A percentile compares a stretch with the other conserved stretches of the same genome.
phyloP scores from a whole-genome alignment of 2,888 invertebrate genomes.

The Polydrusus cervinus region DNA sequence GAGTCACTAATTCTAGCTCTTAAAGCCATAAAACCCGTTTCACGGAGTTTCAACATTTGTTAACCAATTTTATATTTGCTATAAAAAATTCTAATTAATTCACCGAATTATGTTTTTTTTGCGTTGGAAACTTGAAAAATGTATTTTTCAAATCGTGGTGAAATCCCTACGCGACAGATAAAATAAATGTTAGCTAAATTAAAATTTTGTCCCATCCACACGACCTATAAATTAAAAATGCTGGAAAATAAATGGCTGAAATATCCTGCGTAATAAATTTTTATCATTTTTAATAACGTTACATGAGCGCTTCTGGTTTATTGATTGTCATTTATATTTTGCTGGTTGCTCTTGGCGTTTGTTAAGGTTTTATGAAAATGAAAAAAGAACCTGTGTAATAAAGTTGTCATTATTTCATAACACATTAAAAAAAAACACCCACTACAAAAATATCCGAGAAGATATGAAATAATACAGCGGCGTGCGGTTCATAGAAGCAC shows the following conservation, averaged over 20 bases:
- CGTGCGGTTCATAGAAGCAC: too few species aligned
- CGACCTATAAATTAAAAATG: slow-evolving; percentile 25
- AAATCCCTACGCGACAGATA: slow-evolving; percentile 14
- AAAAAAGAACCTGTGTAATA: background rate
- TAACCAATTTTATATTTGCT: too few species aligned
- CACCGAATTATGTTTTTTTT: background rate
- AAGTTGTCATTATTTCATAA: too few species aligned
- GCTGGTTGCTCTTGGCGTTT: background rate
- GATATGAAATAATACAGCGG: too few species aligned
- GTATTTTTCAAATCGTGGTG: background rate
- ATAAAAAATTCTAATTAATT: too few species aligned
- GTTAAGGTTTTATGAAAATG: background rate
- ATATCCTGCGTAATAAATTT: slow-evolving; percentile 22
- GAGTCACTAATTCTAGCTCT: too few species aligned
- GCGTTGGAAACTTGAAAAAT: background rate
- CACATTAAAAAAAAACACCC: too few species aligned
- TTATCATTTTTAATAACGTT: slow-evolving; percentile 24
- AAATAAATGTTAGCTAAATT: slow-evolving; percentile 23
- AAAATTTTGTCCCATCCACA: slow-evolving; percentile 29
- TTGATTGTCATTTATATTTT: slow-evolving; percentile 20
- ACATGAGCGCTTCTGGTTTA: slow-evolving; percentile 9
- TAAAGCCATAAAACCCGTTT: too few species aligned
- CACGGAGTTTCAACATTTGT: too few species aligned
- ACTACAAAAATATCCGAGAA: too few species aligned
- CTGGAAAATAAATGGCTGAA: slow-evolving; percentile 22